Conservation (phyloP, 1,140 invertebrate species). For the Drosophila baimaii region DNA sequence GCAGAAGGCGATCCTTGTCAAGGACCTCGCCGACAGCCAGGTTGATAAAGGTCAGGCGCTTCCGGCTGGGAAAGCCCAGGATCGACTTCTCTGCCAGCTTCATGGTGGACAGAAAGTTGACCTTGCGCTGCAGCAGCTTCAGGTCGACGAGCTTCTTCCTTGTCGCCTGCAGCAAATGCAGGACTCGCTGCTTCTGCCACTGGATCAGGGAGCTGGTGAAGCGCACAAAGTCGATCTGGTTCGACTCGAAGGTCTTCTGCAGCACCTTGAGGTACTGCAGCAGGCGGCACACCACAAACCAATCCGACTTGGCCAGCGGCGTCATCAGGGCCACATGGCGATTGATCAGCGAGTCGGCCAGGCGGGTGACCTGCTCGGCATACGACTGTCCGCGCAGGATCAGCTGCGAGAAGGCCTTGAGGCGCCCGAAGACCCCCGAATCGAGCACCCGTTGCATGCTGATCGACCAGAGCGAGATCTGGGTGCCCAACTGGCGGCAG, state of each 20-base stretch:
- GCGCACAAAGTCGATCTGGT: conserved; percentile 53
- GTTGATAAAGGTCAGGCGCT: conserved; percentile 51
- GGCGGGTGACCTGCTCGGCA: conserved; percentile 38
- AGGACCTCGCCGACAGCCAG: conserved; percentile 57
- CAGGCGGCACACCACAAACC: conserved; percentile 53
- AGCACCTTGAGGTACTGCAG: conserved; percentile 61
- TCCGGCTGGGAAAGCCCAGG: conserved; percentile 40
- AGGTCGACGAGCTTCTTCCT: conserved; percentile 85
- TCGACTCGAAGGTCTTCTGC: conserved; percentile 64
- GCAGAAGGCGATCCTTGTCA: conserved; percentile 52
- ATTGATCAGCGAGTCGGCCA: conserved; percentile 52
- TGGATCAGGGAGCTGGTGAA: conserved; percentile 49
- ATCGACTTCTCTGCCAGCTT: conserved; percentile 61
- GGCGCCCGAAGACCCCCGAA: conserved; percentile 47
- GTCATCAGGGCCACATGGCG: conserved; percentile 45
- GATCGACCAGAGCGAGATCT: conserved; percentile 65
- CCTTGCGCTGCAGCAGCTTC: conserved; percentile 58
- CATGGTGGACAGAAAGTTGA: conserved; percentile 54
- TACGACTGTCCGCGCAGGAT: conserved; percentile 50
- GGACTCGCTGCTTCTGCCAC: conserved; percentile 66
- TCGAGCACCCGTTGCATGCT: conserved; percentile 38
- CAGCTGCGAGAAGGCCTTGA: conserved; percentile 56
- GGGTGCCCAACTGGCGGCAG: conserved; percentile 59
- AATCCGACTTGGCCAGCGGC: conserved; percentile 35
- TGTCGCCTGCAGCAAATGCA: conserved; percentile 82